phyloP scores from a whole-genome alignment of 2,797 vertebrate genomes.

The Onychomys leucogaster region DNA sequence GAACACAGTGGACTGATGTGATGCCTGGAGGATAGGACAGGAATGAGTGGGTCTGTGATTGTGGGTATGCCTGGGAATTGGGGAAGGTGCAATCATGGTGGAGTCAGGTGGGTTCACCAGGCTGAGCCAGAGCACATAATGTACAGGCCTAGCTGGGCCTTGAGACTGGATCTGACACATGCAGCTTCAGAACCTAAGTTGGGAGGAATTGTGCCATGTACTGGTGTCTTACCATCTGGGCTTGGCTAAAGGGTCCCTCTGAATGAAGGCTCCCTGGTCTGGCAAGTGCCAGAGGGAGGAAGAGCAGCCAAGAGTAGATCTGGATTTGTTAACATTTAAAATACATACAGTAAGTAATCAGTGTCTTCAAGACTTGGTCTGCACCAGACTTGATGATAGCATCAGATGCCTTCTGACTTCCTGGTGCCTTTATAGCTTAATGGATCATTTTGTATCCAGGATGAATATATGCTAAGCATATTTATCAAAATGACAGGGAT shows the following conservation, averaged over 20 bases:
- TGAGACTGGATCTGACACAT: not conserved
- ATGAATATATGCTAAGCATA: slow-evolving; percentile 30
- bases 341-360: not conserved
- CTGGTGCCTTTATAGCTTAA: not conserved
- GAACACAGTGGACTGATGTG: not conserved
- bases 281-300: not conserved
- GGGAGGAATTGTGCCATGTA: not conserved
- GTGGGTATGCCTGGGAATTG: not conserved
- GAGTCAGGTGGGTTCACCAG: not conserved
- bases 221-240: not conserved
- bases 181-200: not conserved
- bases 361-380: not conserved
- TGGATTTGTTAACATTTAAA: slow-evolving; percentile 38
- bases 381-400: not conserved
- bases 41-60: not conserved
- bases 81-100: not conserved
- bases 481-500: slow-evolving; percentile 45
- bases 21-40: not conserved
- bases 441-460: not conserved
- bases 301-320: not conserved
- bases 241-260: not conserved
- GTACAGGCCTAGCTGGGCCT: not conserved
- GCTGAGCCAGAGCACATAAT: not conserved
- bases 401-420: not conserved
- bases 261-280: not conserved